Percentiles rank a stretch among this genome's conserved stretches.
Evolutionary conservation across 2,797 vertebrate species (phyloP).

Genomic region (Anabacerthia variegaticeps): DNA sequence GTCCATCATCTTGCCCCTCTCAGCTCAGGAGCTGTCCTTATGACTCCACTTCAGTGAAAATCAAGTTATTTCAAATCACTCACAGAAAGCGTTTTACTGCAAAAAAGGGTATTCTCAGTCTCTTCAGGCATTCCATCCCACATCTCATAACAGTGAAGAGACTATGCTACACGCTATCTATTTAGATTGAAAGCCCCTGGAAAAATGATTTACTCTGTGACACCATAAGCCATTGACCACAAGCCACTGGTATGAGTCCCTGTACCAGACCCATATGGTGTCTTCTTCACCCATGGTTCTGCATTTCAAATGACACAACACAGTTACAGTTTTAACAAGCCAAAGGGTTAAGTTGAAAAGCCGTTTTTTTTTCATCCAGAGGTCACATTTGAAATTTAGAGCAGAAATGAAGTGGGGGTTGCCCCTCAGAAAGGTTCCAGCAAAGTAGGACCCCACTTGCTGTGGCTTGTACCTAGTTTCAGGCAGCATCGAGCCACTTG

Average conservation of each 20-base stretch:
- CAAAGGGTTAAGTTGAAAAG: not conserved
- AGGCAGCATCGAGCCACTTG: fast-evolving
- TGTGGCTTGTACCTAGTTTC: not conserved
- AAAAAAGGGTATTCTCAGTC: not conserved
- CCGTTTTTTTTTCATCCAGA: not conserved
- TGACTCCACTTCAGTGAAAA: not conserved
- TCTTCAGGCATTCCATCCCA: not conserved
- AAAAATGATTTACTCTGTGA: not conserved
- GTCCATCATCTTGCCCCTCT: not conserved
- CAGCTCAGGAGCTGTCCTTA: not conserved
- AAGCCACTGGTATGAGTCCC: not conserved
- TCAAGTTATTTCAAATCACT: not conserved
- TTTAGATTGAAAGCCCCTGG: not conserved
- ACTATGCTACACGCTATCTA: fast-evolving
- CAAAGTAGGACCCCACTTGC: not conserved
- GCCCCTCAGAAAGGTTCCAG: not conserved
- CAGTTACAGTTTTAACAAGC: not conserved
- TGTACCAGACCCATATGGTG: not conserved
- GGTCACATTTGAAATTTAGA: not conserved
- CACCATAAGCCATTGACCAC: not conserved
- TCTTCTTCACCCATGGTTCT: not conserved
- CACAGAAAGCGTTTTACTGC: not conserved
- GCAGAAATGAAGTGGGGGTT: not conserved
- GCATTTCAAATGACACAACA: not conserved
- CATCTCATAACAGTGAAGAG: not conserved